Base-by-base conservation (phyloP, 2,797 vertebrate species). In the Vipera ursinii region DNA sequence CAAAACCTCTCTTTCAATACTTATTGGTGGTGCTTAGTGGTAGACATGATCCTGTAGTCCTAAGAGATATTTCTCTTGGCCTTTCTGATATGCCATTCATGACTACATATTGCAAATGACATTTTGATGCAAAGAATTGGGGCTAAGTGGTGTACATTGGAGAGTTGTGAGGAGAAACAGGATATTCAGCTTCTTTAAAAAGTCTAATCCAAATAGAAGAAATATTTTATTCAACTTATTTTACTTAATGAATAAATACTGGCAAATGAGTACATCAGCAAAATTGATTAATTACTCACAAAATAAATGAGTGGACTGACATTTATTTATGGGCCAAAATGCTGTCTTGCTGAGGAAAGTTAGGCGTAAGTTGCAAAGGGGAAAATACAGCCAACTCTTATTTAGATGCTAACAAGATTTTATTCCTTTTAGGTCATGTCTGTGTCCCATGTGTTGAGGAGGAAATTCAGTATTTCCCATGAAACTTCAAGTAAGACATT, bases 401-500 rank as follows among this genome's bases (percentile, higher is more conserved):
- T 61, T 78, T 88, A 55, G 1, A 51, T 53, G 0, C 55, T 88
- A 92, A 89, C 24, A 88, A 86, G 32, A n/a, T 28, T 85, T 51
- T 89, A 32, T 86, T 44, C 65, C 38, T 94, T 88, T 86, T 61
- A 97, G 98, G 96, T 28, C 0, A 92, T 87, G 51, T 91, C 95
- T 0, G 22, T 44, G 57, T 93, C 95, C 26, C 90, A 90, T 59
- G 93, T 91, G 9, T 95, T 96, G 65, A 96, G 93, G 89, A 96
- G 57, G 90, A 97, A 97, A 93, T 94, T 97, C 93, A 92, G 94
- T 88, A 44, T 92, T 7, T 92, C 96, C 12, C 61, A 96, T 0
- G 91, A 93, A 89, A 88, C 93, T 55, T 44, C 94, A 10, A 94
- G 98, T 98, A 93, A 97, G 97, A 60, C 59, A 2, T 3, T 0